Conservation (phyloP, 2,113 vertebrate species). For the Calidris pugnax region DNA sequence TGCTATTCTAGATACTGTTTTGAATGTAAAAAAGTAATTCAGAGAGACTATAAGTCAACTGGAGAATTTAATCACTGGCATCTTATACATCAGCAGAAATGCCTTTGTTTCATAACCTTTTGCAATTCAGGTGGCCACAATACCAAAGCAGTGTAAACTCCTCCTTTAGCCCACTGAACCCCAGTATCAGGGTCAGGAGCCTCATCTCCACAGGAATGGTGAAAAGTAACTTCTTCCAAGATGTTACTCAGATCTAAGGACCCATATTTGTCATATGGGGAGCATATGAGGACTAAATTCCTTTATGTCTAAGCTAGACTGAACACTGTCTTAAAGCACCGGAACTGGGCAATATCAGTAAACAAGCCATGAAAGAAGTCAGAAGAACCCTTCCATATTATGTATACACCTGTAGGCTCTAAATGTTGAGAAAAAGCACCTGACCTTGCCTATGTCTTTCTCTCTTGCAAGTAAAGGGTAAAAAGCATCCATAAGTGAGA, state of each 20-base stretch:
- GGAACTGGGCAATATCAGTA: not conserved
- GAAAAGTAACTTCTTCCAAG: not conserved
- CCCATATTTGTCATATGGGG: not conserved
- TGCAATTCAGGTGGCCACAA: not conserved
- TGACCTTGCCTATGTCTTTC: not conserved
- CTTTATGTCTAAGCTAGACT: not conserved
- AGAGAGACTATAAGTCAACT: not conserved
- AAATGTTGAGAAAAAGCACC: not conserved
- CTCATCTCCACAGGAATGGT: not conserved
- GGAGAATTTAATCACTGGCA: not conserved
- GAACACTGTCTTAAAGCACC: not conserved
- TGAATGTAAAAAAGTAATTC: not conserved
- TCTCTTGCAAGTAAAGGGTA: not conserved
- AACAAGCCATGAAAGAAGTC: not conserved
- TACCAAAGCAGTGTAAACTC: accelerated
- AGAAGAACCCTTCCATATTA: not conserved
- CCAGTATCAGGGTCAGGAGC: not conserved
- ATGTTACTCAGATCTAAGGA: not conserved
- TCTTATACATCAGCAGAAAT: not conserved
- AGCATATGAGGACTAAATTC: not conserved
- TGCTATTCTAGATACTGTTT: not conserved
- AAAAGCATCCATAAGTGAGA: not conserved
- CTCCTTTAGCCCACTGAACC: not conserved
- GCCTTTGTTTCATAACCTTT: not conserved
- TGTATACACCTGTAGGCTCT: not conserved